A percentile compares a stretch with the other conserved stretches of the same genome.
These are phyloP conservation scores for Pachyramphus minor DNA, from an alignment of 2,113 vertebrate species.

Conservation along the genomic window DNA sequence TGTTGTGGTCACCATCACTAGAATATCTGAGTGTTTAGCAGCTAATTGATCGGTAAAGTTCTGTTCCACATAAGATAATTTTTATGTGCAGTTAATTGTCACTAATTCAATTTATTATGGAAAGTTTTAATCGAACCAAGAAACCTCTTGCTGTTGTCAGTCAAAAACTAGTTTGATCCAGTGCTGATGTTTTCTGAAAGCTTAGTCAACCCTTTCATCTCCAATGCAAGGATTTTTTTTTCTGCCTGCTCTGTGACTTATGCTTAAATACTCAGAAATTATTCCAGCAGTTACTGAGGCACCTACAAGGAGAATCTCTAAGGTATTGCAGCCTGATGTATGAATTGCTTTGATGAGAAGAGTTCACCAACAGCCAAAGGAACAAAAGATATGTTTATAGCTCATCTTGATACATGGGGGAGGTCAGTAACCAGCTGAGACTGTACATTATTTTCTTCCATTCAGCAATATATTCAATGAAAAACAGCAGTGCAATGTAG, in stretches of 20 bases:
- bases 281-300: background rate
- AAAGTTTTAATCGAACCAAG: background rate
- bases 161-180: background rate
- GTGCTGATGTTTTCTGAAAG: background rate
- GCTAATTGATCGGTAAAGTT: background rate
- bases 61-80: background rate
- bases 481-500: background rate
- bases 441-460: constrained; percentile 28
- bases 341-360: background rate
- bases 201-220: background rate
- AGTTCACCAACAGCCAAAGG: background rate
- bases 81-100: background rate
- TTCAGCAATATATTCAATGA: constrained; percentile 28
- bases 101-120: background rate
- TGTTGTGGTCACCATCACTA: background rate
- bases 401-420: constrained; percentile 35
- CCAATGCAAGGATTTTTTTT: background rate
- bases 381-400: constrained; percentile 20
- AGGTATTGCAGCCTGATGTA: background rate
- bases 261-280: background rate
- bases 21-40: background rate
- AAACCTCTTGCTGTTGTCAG: background rate
- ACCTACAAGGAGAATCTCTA: background rate
- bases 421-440: constrained; percentile 33
- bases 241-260: background rate